phyloP scores from a whole-genome alignment of 2,113 vertebrate genomes.

The Myanophis thanlyinensis region DNA sequence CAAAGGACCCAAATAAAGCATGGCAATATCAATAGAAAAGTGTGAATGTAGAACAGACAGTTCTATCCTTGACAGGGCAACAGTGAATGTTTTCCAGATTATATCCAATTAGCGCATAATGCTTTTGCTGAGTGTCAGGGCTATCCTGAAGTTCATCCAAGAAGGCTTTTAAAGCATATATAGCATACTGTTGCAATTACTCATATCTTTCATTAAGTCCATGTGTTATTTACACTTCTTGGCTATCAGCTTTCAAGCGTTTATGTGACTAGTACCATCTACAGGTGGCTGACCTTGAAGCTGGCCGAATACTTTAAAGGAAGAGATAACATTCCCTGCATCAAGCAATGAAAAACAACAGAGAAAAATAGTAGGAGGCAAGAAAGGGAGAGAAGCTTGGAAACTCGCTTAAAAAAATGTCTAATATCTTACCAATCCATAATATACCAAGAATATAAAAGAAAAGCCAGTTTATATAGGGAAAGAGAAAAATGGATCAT shows the following conservation, averaged over 20 bases:
- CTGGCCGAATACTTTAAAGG: not conserved
- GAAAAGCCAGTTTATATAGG: not conserved
- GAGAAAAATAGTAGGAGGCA: not conserved
- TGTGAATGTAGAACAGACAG: not conserved
- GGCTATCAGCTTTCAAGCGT: not conserved
- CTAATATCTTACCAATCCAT: not conserved
- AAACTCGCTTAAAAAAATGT: not conserved
- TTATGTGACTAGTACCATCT: not conserved
- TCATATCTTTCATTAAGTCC: not conserved
- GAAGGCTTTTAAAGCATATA: not conserved
- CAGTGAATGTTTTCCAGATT: not conserved
- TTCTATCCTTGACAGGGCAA: not conserved
- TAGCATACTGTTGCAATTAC: not conserved
- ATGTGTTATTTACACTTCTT: not conserved
- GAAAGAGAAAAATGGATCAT: not conserved
- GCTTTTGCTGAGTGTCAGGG: not conserved
- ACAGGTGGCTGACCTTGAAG: not conserved
- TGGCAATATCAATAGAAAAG: not conserved
- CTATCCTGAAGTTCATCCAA: not conserved
- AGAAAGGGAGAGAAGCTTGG: not conserved
- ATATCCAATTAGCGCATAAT: not conserved
- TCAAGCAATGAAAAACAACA: not conserved
- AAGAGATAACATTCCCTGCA: not conserved
- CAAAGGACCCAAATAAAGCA: not conserved
- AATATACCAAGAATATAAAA: not conserved